Evolutionary conservation across 2,797 vertebrate species (phyloP), one percentile per base, ranked within the genome.

Genomic region (Megalops cyprinoides): DNA sequence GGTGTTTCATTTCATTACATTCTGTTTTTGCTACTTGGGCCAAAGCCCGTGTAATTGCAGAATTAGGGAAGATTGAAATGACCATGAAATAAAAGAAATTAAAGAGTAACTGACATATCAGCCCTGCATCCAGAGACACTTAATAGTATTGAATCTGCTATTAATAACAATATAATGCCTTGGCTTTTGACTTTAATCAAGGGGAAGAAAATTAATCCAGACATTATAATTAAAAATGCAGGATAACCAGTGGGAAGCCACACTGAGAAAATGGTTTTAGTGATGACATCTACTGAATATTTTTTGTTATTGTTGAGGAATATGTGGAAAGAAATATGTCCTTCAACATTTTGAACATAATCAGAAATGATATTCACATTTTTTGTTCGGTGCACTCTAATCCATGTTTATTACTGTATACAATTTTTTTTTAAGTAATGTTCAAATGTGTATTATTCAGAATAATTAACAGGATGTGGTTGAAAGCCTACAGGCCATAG

Each of bases 141-240:
- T 77, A 60, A 56, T 39, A 77, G 55, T 60, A 58, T 58, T 56
- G 76, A 60, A 77, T 77, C 34, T 25, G 39, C 76, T 42, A 23
- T 77, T 39, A 77, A 39, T 42, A 39, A 42, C 53, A 60, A 77
- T 55, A 44, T 60, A 77, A 60, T 56, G n/a, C 55, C 34, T 58
- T 44, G 37, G 34, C 37, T 28, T 76, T 77, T 77, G 51, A 56
- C 55, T 28, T 60, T 5, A 25, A 34, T 69, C 37, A 34, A 69
- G 65, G 37, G 71, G 42, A 9, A 71, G 39, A 14, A 18, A 44
- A 23, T 46, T 58, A 60, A 77, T 77, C 76, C 39, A 14, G 53
- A 9, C 31, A 34, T 12, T 75, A 25, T 56, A 76, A 76, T 44
- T 20, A 49, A 23, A 73, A 73, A 73, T n/a, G 69, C 20, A 34